Conservation (phyloP, 2,888 invertebrate species). For the Amblyteles armatorius region DNA sequence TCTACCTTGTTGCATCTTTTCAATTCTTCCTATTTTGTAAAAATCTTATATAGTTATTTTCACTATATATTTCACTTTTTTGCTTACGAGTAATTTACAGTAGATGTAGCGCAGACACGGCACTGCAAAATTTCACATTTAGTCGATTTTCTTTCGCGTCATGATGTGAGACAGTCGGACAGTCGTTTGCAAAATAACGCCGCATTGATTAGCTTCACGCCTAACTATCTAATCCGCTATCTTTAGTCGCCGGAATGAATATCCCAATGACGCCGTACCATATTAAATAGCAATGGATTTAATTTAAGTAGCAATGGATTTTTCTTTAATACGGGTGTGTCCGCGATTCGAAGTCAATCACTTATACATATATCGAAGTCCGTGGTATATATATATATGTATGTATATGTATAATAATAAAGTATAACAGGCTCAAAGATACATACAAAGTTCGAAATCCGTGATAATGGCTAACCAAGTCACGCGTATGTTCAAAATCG, state of each 20-base stretch:
- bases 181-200: not conserved
- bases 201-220: not conserved
- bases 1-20: not conserved
- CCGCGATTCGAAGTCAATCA: not conserved
- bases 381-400: not conserved
- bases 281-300: not conserved
- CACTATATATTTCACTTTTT: constrained; percentile 19
- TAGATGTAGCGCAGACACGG: not conserved
- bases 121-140: not conserved
- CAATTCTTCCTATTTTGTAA: not conserved
- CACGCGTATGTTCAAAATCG: not conserved
- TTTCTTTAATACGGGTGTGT: not conserved
- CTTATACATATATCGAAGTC: constrained; percentile 1
- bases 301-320: not conserved
- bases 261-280: not conserved
- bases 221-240: not conserved
- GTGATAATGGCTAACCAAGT: constrained; percentile 1
- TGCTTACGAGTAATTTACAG: not conserved
- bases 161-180: not conserved
- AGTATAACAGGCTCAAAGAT: constrained; percentile 7
- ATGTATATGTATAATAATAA: not conserved
- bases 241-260: not conserved
- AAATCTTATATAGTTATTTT: not conserved
- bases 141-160: not conserved
- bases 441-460: constrained; percentile 5